Evolutionary conservation across 2,113 vertebrate genomes (phyloP).

Genomic region (Bubo scandiacus): DNA sequence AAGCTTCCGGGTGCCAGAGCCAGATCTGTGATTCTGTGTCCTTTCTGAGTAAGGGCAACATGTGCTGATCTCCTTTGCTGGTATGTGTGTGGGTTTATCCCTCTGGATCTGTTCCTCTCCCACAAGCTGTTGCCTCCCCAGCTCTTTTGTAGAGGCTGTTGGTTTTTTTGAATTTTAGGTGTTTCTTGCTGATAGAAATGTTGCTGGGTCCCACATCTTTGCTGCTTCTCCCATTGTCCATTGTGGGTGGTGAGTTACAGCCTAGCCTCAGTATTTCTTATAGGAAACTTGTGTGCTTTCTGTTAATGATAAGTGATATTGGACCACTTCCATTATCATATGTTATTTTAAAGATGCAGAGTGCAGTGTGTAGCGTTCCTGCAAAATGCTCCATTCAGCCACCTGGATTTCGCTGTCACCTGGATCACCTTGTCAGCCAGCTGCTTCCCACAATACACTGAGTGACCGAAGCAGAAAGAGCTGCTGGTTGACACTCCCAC

Average conservation of each 20-base stretch:
- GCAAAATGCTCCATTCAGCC: neutral
- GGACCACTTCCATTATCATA: neutral
- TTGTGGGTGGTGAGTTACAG: neutral
- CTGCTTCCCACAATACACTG: neutral
- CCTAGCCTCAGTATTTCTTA: neutral
- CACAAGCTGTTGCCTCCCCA: neutral
- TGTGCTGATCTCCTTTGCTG: neutral
- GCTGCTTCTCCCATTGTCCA: rapidly evolving
- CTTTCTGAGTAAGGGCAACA: neutral
- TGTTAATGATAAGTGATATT: neutral
- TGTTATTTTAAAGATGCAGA: neutral
- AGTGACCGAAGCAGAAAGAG: neutral
- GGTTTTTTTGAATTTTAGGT: neutral
- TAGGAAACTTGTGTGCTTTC: neutral
- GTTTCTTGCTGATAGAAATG: neutral
- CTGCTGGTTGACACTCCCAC: neutral
- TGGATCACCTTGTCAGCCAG: neutral
- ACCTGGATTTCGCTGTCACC: neutral
- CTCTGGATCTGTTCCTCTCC: neutral
- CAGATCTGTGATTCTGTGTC: neutral
- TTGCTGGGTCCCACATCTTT: neutral
- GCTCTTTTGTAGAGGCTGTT: neutral
- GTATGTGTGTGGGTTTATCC: neutral
- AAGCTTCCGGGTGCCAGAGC: rapidly evolving
- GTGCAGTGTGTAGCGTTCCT: neutral